Evolutionary conservation across 2,797 vertebrate genomes (phyloP).

Genomic region (Avahi laniger): DNA sequence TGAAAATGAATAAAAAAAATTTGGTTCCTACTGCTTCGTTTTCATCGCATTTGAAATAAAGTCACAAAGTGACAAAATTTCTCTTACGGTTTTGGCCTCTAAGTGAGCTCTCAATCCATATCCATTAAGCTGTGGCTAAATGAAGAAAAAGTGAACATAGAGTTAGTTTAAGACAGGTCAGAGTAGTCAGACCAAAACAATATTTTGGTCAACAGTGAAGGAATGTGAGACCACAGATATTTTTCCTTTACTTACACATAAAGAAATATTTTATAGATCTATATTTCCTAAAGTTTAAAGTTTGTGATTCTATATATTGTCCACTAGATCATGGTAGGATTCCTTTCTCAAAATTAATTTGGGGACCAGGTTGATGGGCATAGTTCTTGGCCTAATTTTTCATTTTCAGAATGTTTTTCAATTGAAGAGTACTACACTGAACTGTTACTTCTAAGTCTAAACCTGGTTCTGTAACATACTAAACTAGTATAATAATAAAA

Average conservation of each 20-base stretch:
- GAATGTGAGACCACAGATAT: background rate
- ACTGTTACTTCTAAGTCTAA: background rate
- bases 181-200: background rate
- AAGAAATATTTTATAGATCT: background rate
- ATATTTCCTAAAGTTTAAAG: background rate
- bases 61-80: background rate
- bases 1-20: background rate
- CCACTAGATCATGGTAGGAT: background rate
- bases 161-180: background rate
- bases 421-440: background rate
- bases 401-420: background rate
- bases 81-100: background rate
- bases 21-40: background rate
- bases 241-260: background rate
- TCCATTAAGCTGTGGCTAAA: background rate
- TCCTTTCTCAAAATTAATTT: background rate
- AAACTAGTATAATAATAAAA: background rate
- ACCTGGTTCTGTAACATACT: background rate
- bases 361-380: accelerated
- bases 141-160: background rate
- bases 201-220: background rate
- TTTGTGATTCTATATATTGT: background rate
- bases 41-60: background rate
- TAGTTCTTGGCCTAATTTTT: background rate
- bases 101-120: background rate